Base-by-base conservation (phyloP, 2,888 invertebrate genomes). In the Stictocephala bisonia region DNA sequence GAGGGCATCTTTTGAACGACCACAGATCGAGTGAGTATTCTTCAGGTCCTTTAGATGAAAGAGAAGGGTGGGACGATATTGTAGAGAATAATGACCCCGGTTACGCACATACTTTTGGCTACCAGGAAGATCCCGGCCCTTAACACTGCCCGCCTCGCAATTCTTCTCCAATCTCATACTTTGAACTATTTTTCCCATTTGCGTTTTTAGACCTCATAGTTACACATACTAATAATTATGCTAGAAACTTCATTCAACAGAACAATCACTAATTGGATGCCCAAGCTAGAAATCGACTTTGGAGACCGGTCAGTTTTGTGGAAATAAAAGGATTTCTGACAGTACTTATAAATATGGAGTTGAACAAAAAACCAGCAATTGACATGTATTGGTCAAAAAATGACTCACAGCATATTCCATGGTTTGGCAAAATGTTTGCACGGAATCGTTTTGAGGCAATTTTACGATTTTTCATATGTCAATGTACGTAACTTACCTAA, bases 131-230 rank as follows among this genome's bases (percentile, higher is more conserved):
- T 9, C 20, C 20, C 1, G 40, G 66, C 18, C 44, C 40, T 7
- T 22, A 66, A 40, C 20, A 66, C 1, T 66, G 20, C 40, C 66
- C 44, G 3, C 22, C 18, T 15, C 9, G n/a, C n/a, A 40, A 13
- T 15, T 20, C 44, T 20, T 9, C 44, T 15, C 66, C 66, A 3
- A 40, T 40, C n/a, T 11, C 31, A 35, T 40, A 66, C 22, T 41
- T 35, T 40, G 22, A 66, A 40, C 2, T 66, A 11, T 40, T 40
- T 64, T 35, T 53, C n/a, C n/a, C 26, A 18, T 66, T n/a, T 22
- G 58, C 56, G 22, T 48, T 66, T 6, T 50, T 70, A 31, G 73
- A 73, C 18, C 56, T 27, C 7, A 26, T 53, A 26, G 20, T 29
- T 20, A 50, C 3, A 53, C 51, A 50, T 26, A 40, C 66, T 15